A percentile compares a stretch with the other conserved stretches of the same genome.
Evolutionary conservation across 2,797 vertebrate genomes (phyloP).

Genomic region (Pangasius djambal): DNA sequence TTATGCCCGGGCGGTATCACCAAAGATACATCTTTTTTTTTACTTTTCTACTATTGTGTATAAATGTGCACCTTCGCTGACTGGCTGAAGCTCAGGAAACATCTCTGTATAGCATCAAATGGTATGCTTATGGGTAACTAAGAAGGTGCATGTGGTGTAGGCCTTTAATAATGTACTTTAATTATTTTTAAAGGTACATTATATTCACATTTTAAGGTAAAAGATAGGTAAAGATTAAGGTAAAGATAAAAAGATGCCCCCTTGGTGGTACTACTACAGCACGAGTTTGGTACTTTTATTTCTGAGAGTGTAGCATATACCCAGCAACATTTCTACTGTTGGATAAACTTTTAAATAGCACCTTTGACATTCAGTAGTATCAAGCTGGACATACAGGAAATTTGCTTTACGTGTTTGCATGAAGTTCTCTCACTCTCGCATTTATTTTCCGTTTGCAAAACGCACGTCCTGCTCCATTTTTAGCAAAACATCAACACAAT

Average conservation of each 20-base stretch:
- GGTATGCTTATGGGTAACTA: not conserved
- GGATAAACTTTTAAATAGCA: not conserved
- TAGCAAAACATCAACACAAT: constrained; percentile 24
- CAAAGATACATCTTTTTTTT: not conserved
- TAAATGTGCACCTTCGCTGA: not conserved
- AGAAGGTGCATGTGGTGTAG: not conserved
- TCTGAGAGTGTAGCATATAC: not conserved
- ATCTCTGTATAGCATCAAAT: not conserved
- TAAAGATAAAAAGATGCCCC: not conserved
- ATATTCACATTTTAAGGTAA: not conserved
- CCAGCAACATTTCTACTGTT: not conserved
- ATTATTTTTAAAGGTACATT: not conserved
- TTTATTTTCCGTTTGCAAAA: not conserved
- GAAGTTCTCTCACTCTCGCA: not conserved
- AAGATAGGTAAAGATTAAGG: not conserved
- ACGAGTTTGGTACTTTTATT: not conserved
- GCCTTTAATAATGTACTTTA: not conserved
- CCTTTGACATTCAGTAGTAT: not conserved
- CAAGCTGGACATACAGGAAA: not conserved
- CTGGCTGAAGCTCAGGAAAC: not conserved
- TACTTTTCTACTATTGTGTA: not conserved
- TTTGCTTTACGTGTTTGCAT: not conserved
- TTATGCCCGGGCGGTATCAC: no score
- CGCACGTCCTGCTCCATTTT: not conserved
- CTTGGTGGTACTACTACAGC: not conserved